Evolutionary conservation across 64 coral and sea anemone genomes (phyloP).

Genomic region (Pocillopora damicornis): DNA sequence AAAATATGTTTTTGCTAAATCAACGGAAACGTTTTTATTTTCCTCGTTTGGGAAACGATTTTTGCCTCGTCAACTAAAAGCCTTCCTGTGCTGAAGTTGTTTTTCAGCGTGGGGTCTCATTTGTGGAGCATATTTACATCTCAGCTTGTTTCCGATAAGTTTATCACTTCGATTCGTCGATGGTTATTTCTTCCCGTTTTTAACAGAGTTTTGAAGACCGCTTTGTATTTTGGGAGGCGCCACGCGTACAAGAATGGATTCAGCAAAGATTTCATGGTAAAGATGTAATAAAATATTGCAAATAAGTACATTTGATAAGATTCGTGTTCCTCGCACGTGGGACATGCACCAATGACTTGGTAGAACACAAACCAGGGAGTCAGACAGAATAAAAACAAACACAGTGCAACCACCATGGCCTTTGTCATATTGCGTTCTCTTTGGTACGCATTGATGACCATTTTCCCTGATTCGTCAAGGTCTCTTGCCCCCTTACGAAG

Average conservation of each 20-base stretch:
- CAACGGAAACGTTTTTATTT: too few species aligned
- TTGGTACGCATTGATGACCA: slow-evolving; percentile 54
- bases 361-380: slow-evolving; percentile 80
- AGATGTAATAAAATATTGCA: slow-evolving; percentile 60
- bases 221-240: slow-evolving; percentile 69
- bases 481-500: slow-evolving; percentile 31
- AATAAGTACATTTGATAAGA: slow-evolving; percentile 78
- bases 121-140: background rate
- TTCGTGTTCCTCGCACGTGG: slow-evolving; percentile 61
- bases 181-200: background rate
- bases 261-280: slow-evolving; percentile 70
- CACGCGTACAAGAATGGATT: slow-evolving; percentile 79
- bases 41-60: too few species aligned
- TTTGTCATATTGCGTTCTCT: slow-evolving; percentile 64
- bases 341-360: slow-evolving; percentile 73
- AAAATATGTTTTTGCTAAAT: too few species aligned
- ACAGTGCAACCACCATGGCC: slow-evolving; percentile 44
- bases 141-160: background rate
- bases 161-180: background rate
- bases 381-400: slow-evolving; percentile 64
- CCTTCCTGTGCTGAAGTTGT: too few species aligned
- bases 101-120: too few species aligned
- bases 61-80: too few species aligned
- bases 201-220: slow-evolving; percentile 23
- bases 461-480: slow-evolving; percentile 53